phyloP scores from a whole-genome alignment of 2,797 vertebrate species.

The Spizella passerina region DNA sequence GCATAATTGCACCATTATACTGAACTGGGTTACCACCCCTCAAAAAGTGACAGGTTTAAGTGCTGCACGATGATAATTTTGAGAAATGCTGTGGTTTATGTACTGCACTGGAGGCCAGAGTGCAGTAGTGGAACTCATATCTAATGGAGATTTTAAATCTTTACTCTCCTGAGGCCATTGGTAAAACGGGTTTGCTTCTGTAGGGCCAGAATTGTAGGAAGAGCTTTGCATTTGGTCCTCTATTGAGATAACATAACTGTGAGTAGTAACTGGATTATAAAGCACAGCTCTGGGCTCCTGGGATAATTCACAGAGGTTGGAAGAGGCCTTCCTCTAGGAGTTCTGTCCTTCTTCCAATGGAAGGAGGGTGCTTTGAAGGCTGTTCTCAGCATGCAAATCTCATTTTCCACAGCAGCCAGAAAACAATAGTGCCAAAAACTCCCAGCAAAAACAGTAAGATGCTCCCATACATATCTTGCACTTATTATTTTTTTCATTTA shows the following conservation, averaged over 20 bases:
- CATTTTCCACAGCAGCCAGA: neutral
- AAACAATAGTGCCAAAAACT: neutral
- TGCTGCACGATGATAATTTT: neutral
- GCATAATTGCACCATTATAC: neutral
- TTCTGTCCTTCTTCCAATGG: neutral
- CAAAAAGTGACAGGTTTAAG: neutral
- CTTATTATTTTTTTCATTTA: neutral
- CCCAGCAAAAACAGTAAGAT: neutral
- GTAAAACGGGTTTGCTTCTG: neutral
- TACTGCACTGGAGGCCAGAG: neutral
- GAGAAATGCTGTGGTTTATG: neutral
- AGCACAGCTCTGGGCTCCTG: neutral
- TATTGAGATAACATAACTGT: neutral
- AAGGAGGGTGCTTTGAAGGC: neutral
- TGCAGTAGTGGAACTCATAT: neutral
- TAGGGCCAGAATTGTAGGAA: neutral
- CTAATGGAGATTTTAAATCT: neutral
- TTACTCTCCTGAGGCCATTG: neutral
- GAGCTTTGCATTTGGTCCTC: neutral
- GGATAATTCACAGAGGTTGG: neutral
- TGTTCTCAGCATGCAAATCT: neutral
- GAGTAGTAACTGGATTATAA: neutral
- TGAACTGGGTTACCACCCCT: neutral
- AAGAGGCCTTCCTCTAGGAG: neutral
- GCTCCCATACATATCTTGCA: neutral